Evolutionary conservation across 1,140 invertebrate species (phyloP).

Genomic region (Mya arenaria): DNA sequence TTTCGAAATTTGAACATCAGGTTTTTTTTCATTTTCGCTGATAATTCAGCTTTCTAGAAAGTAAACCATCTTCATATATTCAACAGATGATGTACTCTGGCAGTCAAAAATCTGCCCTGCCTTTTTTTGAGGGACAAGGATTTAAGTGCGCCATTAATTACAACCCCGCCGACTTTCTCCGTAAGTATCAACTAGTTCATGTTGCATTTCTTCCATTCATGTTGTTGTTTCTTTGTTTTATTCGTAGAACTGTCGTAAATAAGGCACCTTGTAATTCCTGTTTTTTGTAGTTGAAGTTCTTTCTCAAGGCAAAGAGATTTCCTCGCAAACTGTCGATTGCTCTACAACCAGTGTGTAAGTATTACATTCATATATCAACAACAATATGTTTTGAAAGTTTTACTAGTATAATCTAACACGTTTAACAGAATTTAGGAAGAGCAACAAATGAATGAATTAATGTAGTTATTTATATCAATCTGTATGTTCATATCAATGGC

Average conservation of each 20-base stretch:
- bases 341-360: slow-evolving; percentile 82
- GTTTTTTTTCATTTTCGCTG: too few species aligned
- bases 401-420: neutral
- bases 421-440: neutral
- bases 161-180: slow-evolving; percentile 93
- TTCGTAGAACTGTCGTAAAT: slow-evolving; percentile 39
- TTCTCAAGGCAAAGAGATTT: slow-evolving; percentile 87
- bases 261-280: neutral
- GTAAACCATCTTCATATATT: neutral
- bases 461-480: neutral
- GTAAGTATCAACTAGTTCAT: too few species aligned
- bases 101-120: slow-evolving; percentile 87
- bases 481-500: neutral
- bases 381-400: too few species aligned
- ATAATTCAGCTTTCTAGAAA: too few species aligned
- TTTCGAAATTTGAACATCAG: too few species aligned
- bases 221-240: slow-evolving; percentile 80
- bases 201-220: too few species aligned
- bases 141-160: slow-evolving; percentile 89
- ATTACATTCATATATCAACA: too few species aligned
- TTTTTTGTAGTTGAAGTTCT: slow-evolving; percentile 87
- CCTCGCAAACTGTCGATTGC: slow-evolving; percentile 87
- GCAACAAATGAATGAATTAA: neutral
- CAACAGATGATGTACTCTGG: slow-evolving; percentile 90
- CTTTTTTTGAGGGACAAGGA: slow-evolving; percentile 89